Percentiles rank a stretch among this genome's conserved stretches.
These are phyloP conservation scores for Mechanitis messenoides DNA, from an alignment of 2,888 invertebrate genomes.

Conservation along the genomic window DNA sequence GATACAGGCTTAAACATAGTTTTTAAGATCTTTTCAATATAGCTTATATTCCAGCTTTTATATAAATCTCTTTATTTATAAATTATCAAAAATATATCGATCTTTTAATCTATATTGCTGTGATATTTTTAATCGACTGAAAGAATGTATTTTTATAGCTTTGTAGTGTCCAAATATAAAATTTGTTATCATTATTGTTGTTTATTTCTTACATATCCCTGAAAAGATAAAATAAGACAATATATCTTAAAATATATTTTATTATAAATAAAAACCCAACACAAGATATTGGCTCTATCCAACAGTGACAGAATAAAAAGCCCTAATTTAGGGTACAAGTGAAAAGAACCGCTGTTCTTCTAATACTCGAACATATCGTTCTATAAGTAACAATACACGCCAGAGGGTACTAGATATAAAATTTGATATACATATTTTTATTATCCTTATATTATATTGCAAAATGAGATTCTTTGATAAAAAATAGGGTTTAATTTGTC, in stretches of 20 bases:
- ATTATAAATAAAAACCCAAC: conserved; percentile 76
- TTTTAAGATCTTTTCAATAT: conserved; percentile 31
- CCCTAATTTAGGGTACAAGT: conserved; percentile 77
- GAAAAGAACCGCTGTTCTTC: conserved; percentile 73
- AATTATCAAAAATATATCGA: conserved; percentile 14
- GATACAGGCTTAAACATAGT: conserved; percentile 39
- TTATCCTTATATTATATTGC: background rate
- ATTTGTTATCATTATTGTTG: conserved; percentile 16
- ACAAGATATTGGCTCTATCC: conserved; percentile 68
- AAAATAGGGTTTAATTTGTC: too few relatives aligned
- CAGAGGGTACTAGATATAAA: conserved; percentile 4
- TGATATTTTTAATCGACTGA: conserved; percentile 65
- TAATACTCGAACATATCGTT: conserved; percentile 62
- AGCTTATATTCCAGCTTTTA: conserved; percentile 28
- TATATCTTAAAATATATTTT: conserved; percentile 67
- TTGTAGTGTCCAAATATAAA: conserved; percentile 29
- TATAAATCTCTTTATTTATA: conserved; percentile 9
- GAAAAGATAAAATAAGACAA: conserved; percentile 25
- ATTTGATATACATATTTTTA: conserved; percentile 3
- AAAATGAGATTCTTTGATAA: background rate
- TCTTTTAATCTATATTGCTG: conserved; percentile 42
- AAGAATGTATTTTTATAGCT: conserved; percentile 52
- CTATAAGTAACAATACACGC: conserved; percentile 34
- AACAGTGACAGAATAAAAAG: conserved; percentile 67
- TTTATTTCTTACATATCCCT: conserved; percentile 2